Evolutionary conservation across 1,140 invertebrate genomes (phyloP).

Genomic region (Akabosia matsudoensis): DNA sequence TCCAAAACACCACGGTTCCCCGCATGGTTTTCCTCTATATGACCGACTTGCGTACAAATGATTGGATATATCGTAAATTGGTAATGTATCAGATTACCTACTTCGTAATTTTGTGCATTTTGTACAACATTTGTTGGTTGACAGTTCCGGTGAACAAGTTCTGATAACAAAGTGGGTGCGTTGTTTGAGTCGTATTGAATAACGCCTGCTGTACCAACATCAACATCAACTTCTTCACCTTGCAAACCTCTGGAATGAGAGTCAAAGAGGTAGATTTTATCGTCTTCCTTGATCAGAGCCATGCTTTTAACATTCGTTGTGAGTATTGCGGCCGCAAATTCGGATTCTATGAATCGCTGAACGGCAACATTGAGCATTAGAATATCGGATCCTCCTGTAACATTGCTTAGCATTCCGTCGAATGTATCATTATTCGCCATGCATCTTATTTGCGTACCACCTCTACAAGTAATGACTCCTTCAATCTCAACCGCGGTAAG

Average conservation of each 20-base stretch:
- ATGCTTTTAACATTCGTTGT: background rate
- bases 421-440: background rate
- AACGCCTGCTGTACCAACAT: background rate
- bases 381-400: no score
- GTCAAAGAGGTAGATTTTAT: constrained; percentile 1
- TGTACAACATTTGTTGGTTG: background rate
- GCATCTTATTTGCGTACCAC: background rate
- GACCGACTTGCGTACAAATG: background rate
- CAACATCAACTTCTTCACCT: background rate
- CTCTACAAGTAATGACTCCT: background rate
- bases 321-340: background rate
- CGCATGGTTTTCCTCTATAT: background rate
- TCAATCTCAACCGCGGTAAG: background rate
- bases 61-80: background rate
- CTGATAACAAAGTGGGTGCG: background rate
- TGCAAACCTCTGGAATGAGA: background rate
- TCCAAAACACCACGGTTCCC: background rate
- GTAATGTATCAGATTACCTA: background rate
- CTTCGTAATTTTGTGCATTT: background rate
- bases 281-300: background rate
- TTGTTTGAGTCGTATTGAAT: background rate
- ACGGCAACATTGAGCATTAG: background rate
- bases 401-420: background rate
- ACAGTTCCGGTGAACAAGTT: background rate
- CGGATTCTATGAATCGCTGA: background rate